Evolutionary conservation across 1,140 invertebrate genomes (phyloP).

Genomic region (Drosophila mojavensis): DNA sequence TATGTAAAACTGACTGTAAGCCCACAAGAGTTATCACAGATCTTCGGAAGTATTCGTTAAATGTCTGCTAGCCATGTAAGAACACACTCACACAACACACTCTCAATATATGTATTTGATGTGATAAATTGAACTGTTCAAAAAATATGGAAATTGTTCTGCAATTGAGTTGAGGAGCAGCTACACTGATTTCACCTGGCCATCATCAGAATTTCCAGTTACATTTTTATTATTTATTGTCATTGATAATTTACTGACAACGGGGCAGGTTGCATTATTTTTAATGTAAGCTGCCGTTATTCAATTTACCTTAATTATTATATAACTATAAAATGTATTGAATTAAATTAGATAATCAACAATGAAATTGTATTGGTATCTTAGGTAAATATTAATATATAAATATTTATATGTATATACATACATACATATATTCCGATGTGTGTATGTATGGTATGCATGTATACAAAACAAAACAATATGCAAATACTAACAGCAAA

Average conservation of each 20-base stretch:
- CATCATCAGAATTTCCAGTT: no score
- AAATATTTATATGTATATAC: conserved; percentile 16
- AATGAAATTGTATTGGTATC: conserved; percentile 73
- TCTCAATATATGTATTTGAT: conserved; percentile 43
- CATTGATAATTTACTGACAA: no score
- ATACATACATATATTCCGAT: conserved; percentile 2
- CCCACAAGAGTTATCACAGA: conserved; percentile 15
- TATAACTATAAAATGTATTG: conserved; percentile 64
- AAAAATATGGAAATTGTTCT: conserved; percentile 13
- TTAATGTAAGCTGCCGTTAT: conserved; percentile 23
- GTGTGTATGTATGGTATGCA: conserved; percentile 2
- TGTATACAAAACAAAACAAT: conserved; percentile 35
- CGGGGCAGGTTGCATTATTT: neutral
- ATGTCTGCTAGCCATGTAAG: conserved; percentile 51
- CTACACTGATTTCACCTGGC: neutral
- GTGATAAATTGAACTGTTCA: conserved; percentile 71
- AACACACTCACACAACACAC: conserved; percentile 13
- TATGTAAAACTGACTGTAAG: conserved; percentile 33
- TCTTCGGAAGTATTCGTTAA: conserved; percentile 21
- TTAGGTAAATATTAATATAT: conserved; percentile 56
- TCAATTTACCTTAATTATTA: conserved; percentile 42
- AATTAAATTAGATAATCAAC: conserved; percentile 75
- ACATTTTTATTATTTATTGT: no score
- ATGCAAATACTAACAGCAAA: conserved; percentile 58
- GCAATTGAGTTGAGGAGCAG: conserved; percentile 34